Base-by-base conservation (phyloP, 2,797 vertebrate species). In the Pseudopleuronectes americanus region DNA sequence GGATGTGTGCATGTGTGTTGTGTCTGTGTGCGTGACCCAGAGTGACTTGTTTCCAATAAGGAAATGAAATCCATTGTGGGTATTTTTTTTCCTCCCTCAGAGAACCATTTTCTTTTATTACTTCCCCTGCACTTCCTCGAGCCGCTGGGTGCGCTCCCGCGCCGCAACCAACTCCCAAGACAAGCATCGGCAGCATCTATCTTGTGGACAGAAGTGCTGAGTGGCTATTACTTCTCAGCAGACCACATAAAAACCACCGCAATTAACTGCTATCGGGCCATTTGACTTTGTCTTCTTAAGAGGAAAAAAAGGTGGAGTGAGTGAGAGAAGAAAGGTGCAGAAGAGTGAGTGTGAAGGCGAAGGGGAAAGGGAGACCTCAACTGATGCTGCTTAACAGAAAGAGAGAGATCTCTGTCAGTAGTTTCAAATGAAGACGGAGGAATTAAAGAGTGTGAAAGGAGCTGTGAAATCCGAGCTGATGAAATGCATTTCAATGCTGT, bases 121-220 rank as follows among this genome's bases (percentile, higher is more conserved):
- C 89, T 88, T 88, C 87, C 92, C 90, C 86, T 92, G 89, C 88
- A 89, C 70, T 91, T 90, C 72, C 83, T 84, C 76, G 80, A 90
- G 85, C 80, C 84, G 76, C 71, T 78, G 86, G 75, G 83, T 80
- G 83, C 49, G 77, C 86, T 85, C 83, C 89, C 76, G 76, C 73
- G 59, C 84, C 73, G 79, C 85, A 87, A 74, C 77, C 81, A 71
- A 53, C 85, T 82, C 84, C 77, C 83, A 80, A 31, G 85, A 91
- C 87, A 86, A 89, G 84, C 87, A 89, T 86, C 77, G 31, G 87
- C 79, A 86, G 86, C 86, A 93, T 93, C 92, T 90, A 73, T 93
- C 92, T 91, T 91, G 80, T 87, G 62, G 91, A 92, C 92, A 92
- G 90, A 87, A 92, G 85, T 91, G 90, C 91, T 93, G 91, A 92